phyloP scores from a whole-genome alignment of 2,888 invertebrate genomes.

The Orchestes rusci region DNA sequence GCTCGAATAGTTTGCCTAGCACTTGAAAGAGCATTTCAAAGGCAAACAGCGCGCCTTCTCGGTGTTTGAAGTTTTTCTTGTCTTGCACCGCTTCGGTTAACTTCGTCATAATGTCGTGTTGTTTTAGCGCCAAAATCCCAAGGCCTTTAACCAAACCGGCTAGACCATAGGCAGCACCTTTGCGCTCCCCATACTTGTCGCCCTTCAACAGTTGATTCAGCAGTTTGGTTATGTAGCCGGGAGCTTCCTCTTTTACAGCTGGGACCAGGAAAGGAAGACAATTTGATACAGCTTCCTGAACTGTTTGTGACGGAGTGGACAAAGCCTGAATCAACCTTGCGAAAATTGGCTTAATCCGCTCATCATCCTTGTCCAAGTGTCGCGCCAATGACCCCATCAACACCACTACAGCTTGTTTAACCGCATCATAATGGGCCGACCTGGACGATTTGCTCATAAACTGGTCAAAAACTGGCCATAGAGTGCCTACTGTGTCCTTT shows the following conservation, averaged over 20 bases:
- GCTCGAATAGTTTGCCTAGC: slow-evolving; percentile 95
- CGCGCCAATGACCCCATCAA: slow-evolving; percentile 96
- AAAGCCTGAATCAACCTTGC: slow-evolving; percentile 82
- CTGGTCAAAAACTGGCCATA: slow-evolving; percentile 87
- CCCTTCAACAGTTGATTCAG: slow-evolving; percentile 81
- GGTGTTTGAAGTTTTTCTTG: slow-evolving; percentile 89
- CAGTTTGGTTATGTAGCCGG: slow-evolving; percentile 78
- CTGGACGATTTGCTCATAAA: slow-evolving; percentile 91
- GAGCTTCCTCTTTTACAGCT: slow-evolving; percentile 86
- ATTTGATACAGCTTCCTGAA: slow-evolving; percentile 95
- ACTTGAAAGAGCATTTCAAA: slow-evolving; percentile 95
- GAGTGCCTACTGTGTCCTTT: slow-evolving; percentile 66
- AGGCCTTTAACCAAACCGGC: slow-evolving; percentile 96
- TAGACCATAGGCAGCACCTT: slow-evolving; percentile 93
- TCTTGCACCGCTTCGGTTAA: slow-evolving; percentile 91
- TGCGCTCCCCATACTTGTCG: slow-evolving; percentile 85
- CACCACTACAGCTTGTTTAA: slow-evolving; percentile 93
- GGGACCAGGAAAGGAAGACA: slow-evolving; percentile 92
- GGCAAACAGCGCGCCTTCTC: slow-evolving; percentile 94
- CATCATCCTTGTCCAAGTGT: slow-evolving; percentile 86
- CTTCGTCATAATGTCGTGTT: slow-evolving; percentile 91
- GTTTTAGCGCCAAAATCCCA: slow-evolving; percentile 91
- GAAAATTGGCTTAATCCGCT: slow-evolving; percentile 89
- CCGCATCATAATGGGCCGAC: slow-evolving; percentile 82
- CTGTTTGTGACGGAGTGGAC: slow-evolving; percentile 94